Conservation (phyloP, 2,113 vertebrate species). For the Onychostoma macrolepis region DNA sequence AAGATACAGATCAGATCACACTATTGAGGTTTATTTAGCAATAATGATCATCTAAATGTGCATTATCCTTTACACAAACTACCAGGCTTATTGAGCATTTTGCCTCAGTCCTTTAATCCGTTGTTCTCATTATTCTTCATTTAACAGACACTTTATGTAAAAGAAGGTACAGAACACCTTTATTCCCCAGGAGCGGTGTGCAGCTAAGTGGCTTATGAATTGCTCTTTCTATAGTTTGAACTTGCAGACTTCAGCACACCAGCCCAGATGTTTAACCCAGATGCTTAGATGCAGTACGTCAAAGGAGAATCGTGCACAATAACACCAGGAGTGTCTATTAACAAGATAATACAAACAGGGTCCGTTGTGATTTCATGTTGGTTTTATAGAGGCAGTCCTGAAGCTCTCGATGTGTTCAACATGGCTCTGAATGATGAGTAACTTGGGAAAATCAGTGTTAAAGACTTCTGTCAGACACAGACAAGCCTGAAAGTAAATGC, state of each 20-base stretch:
- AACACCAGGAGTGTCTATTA: background rate
- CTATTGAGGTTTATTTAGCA: background rate
- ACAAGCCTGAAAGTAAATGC: conserved; percentile 42
- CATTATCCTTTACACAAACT: background rate
- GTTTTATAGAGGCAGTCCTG: background rate
- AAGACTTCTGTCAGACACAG: conserved; percentile 36
- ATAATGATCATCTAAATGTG: background rate
- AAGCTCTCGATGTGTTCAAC: background rate
- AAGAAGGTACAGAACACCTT: background rate
- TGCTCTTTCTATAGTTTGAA: background rate
- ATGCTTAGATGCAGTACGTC: background rate
- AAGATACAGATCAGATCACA: background rate
- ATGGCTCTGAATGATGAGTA: conserved; percentile 34
- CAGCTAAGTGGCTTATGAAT: background rate
- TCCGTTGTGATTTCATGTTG: background rate
- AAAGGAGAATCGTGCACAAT: background rate
- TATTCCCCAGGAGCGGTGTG: background rate
- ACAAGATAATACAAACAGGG: background rate
- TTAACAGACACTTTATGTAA: conserved; percentile 1
- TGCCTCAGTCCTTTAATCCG: background rate
- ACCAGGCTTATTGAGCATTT: background rate
- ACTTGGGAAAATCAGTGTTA: conserved; percentile 45
- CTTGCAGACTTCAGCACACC: background rate
- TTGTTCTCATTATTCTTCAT: background rate
- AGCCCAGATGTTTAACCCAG: background rate